A percentile compares a stretch with the other conserved stretches of the same genome.
Conservation (phyloP, 2,888 invertebrate genomes). For the Miltochrista miniata region DNA sequence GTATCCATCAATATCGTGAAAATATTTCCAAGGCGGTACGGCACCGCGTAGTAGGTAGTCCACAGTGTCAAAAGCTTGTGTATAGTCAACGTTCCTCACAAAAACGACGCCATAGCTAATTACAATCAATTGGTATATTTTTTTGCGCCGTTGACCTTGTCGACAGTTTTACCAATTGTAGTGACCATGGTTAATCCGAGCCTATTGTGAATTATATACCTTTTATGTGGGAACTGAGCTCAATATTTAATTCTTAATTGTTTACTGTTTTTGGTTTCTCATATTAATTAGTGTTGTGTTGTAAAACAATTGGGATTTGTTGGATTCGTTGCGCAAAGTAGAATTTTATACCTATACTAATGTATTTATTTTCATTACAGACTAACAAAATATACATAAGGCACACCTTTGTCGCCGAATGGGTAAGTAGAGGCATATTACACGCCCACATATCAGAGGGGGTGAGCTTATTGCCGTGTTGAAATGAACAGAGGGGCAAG, state of each 20-base stretch:
- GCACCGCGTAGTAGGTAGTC: not conserved
- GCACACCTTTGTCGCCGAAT: no score
- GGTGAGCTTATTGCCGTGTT: no score
- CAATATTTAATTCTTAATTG: conserved; percentile 21
- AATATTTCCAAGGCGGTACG: no score
- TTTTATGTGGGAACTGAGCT: conserved; percentile 34
- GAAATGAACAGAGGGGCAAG: no score
- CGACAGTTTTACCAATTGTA: conserved; percentile 8
- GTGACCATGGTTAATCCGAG: conserved; percentile 34
- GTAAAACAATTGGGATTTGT: not conserved
- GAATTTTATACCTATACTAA: not conserved
- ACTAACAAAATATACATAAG: no score
- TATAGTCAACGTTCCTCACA: not conserved
- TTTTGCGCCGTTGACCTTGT: conserved; percentile 39
- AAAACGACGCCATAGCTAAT: conserved; percentile 30
- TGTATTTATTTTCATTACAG: no score
- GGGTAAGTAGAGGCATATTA: no score
- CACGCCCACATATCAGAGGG: no score
- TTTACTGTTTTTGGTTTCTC: conserved; percentile 11
- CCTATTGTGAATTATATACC: conserved; percentile 37
- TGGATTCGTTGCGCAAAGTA: not conserved
- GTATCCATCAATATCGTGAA: no score
- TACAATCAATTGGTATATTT: conserved; percentile 22
- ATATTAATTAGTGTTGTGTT: conserved; percentile 6
- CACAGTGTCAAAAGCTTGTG: no score